These are phyloP conservation scores for Mastacembelus armatus DNA, from an alignment of 2,797 vertebrate species.

Conservation along the genomic window DNA sequence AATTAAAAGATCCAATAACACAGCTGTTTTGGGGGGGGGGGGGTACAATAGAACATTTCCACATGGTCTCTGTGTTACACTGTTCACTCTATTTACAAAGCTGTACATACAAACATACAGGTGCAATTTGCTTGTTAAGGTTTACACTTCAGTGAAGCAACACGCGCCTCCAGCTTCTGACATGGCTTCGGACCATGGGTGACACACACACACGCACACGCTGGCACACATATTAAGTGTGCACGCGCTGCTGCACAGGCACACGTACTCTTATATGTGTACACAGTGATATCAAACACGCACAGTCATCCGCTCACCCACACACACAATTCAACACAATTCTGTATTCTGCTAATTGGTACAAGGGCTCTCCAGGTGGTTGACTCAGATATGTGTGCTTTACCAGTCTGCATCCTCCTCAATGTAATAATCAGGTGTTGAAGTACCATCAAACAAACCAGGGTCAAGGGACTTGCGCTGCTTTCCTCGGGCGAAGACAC, in stretches of 20 bases:
- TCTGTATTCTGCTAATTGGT: constrained; percentile 59
- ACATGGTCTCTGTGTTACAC: constrained; percentile 69
- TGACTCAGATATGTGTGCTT: constrained; percentile 72
- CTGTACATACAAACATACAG: constrained; percentile 74
- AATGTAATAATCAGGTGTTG: constrained; percentile 98
- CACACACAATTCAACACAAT: constrained; percentile 31
- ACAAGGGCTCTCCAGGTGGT: constrained; percentile 56
- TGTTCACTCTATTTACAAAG: constrained; percentile 75
- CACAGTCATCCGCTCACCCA: constrained; percentile 23
- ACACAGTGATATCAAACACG: constrained; percentile 38
- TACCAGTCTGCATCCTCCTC: constrained; percentile 99
- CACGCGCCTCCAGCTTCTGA: constrained; percentile 46
- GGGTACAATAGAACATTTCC: constrained; percentile 80
- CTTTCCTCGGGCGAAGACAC: constrained; percentile 96
- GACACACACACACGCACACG: constrained; percentile 40
- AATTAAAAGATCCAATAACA: constrained; percentile 80
- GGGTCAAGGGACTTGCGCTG: constrained; percentile 98
- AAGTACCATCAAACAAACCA: constrained; percentile 97
- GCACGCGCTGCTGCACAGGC: constrained; percentile 53
- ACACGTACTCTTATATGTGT: constrained; percentile 53
- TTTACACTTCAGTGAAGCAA: constrained; percentile 69
- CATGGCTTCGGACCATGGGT: constrained; percentile 53
- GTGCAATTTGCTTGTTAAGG: constrained; percentile 69
- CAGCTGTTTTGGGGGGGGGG: constrained; percentile 70
- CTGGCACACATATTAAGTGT: constrained; percentile 18